Percentiles rank a stretch among this genome's conserved stretches.
These are phyloP conservation scores for Dendroctonus ponderosae DNA, from an alignment of 1,140 invertebrate species.

Conservation along the genomic window DNA sequence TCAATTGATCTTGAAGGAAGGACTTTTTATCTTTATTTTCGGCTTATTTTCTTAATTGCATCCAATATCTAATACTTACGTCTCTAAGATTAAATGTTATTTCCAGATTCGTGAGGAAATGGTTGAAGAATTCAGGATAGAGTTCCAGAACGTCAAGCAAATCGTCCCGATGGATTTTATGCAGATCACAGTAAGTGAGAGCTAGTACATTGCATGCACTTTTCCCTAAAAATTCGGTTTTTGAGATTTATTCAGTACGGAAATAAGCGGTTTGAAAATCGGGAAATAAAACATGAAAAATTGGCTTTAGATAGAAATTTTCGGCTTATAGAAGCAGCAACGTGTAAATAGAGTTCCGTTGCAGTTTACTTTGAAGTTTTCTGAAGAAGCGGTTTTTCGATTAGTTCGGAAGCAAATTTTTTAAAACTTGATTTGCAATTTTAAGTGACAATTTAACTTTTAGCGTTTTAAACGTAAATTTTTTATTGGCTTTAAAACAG, in stretches of 20 bases:
- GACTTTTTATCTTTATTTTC: too few species aligned
- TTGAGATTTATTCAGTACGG: too few species aligned
- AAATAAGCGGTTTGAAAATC: too few species aligned
- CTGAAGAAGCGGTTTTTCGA: too few species aligned
- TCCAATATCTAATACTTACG: slow-evolving; percentile 60
- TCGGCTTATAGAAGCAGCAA: not conserved
- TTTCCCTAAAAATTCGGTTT: slow-evolving; percentile 63
- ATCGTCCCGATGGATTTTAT: slow-evolving; percentile 95
- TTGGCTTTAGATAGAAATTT: not conserved
- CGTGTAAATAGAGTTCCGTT: not conserved
- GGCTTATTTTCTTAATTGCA: not conserved
- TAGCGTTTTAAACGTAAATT: too few species aligned
- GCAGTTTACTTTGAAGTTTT: too few species aligned
- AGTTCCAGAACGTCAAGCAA: slow-evolving; percentile 95
- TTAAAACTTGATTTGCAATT: too few species aligned
- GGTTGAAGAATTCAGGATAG: slow-evolving; percentile 94
- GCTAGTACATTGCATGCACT: slow-evolving; percentile 97
- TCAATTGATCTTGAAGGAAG: too few species aligned
- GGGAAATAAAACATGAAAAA: not conserved
- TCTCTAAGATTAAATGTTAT: slow-evolving; percentile 96
- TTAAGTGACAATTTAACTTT: too few species aligned
- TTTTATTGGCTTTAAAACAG: too few species aligned
- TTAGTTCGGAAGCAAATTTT: too few species aligned
- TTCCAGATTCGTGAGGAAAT: slow-evolving; percentile 91
- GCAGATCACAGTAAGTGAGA: slow-evolving; percentile 98